Percentiles rank a stretch among this genome's conserved stretches.
Evolutionary conservation across 1,140 invertebrate genomes (phyloP).

Genomic region (Mycetomoellerius zeteki): DNA sequence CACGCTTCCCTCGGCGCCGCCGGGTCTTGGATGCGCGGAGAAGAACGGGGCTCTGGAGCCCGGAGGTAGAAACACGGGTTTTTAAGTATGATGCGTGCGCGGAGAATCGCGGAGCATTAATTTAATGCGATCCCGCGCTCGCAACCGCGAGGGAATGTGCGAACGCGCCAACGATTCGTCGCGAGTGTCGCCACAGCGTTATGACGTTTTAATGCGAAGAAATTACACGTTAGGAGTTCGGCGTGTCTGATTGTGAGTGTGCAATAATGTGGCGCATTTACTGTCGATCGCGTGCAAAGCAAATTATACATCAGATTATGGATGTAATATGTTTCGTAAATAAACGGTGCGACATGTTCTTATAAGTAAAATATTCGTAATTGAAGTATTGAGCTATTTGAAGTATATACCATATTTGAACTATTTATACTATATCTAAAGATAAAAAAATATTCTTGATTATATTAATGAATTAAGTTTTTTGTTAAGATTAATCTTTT

Average conservation of each 20-base stretch:
- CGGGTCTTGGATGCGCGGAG: constrained; percentile 13
- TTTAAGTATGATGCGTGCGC: constrained; percentile 66
- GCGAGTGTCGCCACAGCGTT: constrained; percentile 37
- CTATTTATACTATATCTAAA: background rate
- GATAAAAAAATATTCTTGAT: background rate
- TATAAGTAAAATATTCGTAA: background rate
- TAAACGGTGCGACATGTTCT: background rate
- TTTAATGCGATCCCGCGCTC: constrained; percentile 41
- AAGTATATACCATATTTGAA: too few relatives aligned
- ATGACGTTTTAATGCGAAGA: constrained; percentile 52
- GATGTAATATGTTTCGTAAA: background rate
- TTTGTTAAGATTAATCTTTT: background rate
- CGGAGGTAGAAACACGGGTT: background rate
- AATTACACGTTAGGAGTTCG: constrained; percentile 24
- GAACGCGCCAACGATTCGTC: constrained; percentile 41
- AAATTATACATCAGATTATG: background rate
- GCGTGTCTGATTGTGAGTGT: background rate
- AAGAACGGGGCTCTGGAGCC: background rate
- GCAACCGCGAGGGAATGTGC: constrained; percentile 30
- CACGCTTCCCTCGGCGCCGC: constrained; percentile 38
- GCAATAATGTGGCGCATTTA: constrained; percentile 29
- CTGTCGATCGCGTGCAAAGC: constrained; percentile 35
- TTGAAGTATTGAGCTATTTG: too few relatives aligned
- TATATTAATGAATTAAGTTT: background rate
- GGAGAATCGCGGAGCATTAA: constrained; percentile 57